Base-by-base conservation (phyloP, 2,888 invertebrate genomes). In the Papilio demoleus region DNA sequence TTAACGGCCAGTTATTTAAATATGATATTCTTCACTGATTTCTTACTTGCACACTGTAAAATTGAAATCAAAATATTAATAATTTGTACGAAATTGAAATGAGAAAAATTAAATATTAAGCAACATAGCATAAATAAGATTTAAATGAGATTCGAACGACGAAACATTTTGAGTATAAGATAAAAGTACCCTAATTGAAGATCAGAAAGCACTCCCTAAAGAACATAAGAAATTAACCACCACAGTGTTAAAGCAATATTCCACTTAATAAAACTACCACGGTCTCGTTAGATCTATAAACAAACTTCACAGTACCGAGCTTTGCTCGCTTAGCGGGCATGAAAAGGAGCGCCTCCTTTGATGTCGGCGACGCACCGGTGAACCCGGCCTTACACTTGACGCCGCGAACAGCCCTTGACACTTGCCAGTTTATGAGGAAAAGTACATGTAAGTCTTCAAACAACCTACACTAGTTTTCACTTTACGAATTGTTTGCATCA, bases 351-450 rank as follows among this genome's bases (percentile, higher is more conserved):
- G 62, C 62, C 59, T 40, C 69, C 56, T 74, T 76, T 73, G 75
- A 75, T 71, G 72, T 71, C 61, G 58, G 58, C 60, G 22, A 67
- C 65, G 67, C 42, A 53, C 63, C 24, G 40, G 50, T 59, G 56
- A 45, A 60, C 22, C 58, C 58, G 50, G 45, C 71, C 71, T 72
- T 69, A 69, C 72, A 73, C 72, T 70, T 67, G 72, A 72, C 66
- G 61, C 58, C 53, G 67, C 69, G 74, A 74, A 73, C 36, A 70
- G 65, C 60, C 61, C 71, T 71, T 71, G 65, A 68, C 70, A 60
- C 66, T 67, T 66, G 56, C 64, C 58, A 58, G 64, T 65, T 70
- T 62, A 62, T 56, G 19, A 24, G 56, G 24, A 45, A 70, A 65
- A 70, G 62, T 66, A 53, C 53, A 34, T 24, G 60, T 12, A 40